Evolutionary conservation across 1,140 invertebrate species (phyloP).

Genomic region (Trissolcus basalis): DNA sequence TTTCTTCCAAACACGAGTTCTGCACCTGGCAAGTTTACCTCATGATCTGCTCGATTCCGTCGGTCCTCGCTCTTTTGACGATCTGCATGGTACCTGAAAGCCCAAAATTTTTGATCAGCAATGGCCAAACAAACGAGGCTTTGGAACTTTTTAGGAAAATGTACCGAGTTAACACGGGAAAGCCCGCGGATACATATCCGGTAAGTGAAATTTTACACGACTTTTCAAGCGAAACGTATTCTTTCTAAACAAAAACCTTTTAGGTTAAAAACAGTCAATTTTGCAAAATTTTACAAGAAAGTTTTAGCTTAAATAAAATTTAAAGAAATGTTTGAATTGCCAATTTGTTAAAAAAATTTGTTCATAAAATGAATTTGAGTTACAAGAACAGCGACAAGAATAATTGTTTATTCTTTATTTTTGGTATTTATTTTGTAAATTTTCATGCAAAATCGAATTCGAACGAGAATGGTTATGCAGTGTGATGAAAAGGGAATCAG

Average conservation of each 20-base stretch:
- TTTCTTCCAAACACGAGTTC: conserved; percentile 67
- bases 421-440: neutral
- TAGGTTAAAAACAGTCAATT: neutral
- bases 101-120: conserved; percentile 77
- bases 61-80: conserved; percentile 66
- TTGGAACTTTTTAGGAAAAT: conserved; percentile 71
- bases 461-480: conserved; percentile 3
- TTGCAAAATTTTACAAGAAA: too few relatives aligned
- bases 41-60: conserved; percentile 68
- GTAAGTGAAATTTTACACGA: conserved; percentile 61
- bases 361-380: too few relatives aligned
- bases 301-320: too few relatives aligned
- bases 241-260: neutral
- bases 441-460: conserved; percentile 10
- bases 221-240: neutral
- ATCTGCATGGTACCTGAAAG: conserved; percentile 71
- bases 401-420: too few relatives aligned
- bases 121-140: conserved; percentile 69
- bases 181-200: conserved; percentile 69
- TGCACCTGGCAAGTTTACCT: conserved; percentile 79
- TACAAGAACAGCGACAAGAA: too few relatives aligned
- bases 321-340: too few relatives aligned
- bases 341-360: too few relatives aligned
- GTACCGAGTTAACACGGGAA: conserved; percentile 71
- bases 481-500: conserved; percentile 35